Evolutionary conservation across 2,888 invertebrate species (phyloP).

Genomic region (Nephrotoma flavescens): DNA sequence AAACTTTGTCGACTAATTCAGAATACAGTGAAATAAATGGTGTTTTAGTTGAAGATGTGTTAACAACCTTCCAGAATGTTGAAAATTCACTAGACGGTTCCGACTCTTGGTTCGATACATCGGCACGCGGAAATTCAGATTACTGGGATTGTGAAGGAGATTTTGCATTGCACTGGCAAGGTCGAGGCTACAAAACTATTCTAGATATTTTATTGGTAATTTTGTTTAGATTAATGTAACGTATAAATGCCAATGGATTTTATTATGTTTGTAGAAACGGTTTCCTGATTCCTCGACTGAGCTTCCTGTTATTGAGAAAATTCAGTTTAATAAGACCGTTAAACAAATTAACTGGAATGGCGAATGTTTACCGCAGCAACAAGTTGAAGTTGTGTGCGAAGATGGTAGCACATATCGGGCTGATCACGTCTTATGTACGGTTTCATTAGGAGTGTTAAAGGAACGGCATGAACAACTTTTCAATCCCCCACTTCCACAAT

Average conservation of each 20-base stretch:
- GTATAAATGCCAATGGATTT: conserved; percentile 9
- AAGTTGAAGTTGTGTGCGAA: conserved; percentile 13
- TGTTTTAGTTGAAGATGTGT: conserved; percentile 33
- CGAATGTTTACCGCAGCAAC: conserved; percentile 13
- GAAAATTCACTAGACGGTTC: conserved; percentile 39
- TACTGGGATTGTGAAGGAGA: conserved; percentile 58
- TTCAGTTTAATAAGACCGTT: conserved; percentile 21
- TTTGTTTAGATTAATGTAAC: conserved; percentile 2
- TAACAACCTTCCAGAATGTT: conserved; percentile 43
- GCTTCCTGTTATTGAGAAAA: conserved; percentile 22
- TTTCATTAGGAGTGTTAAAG: conserved; percentile 45
- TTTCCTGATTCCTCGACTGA: conserved; percentile 18
- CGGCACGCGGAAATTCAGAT: conserved; percentile 44
- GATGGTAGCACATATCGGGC: conserved; percentile 34
- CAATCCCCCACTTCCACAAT: conserved; percentile 33
- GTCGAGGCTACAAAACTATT: conserved; percentile 50
- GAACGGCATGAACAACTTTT: conserved; percentile 32
- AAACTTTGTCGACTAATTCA: not conserved
- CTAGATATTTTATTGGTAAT: conserved; percentile 52
- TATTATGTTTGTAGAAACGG: conserved; percentile 19
- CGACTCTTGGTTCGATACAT: conserved; percentile 49
- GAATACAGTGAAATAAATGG: conserved; percentile 26
- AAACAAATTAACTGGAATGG: conserved; percentile 24
- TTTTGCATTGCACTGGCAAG: conserved; percentile 55
- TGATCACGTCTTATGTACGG: conserved; percentile 45